Conservation (phyloP, 2,113 vertebrate genomes). For the Muscicapa adusta region DNA sequence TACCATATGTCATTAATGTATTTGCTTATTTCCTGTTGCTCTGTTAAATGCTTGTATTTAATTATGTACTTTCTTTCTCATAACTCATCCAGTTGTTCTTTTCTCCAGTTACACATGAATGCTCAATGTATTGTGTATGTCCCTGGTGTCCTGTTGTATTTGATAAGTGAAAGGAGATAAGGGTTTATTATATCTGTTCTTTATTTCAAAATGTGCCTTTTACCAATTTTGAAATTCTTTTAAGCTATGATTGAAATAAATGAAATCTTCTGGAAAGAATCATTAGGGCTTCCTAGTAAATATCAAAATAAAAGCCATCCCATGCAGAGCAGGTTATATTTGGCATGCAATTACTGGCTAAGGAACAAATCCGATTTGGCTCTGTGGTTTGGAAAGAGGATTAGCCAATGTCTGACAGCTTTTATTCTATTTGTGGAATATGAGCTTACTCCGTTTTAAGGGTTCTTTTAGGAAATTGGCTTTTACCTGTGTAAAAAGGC, state of each 20-base stretch:
- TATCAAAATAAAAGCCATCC: slow-evolving; percentile 46
- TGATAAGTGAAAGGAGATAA: slow-evolving; percentile 44
- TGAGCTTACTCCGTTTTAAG: neutral
- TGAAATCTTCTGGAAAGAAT: slow-evolving; percentile 25
- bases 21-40: slow-evolving; percentile 29
- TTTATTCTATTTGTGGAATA: slow-evolving; percentile 42
- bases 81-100: slow-evolving; percentile 19
- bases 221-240: slow-evolving; percentile 3
- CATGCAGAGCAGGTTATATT: slow-evolving; percentile 29
- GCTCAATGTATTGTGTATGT: slow-evolving; percentile 1
- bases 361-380: slow-evolving; percentile 23
- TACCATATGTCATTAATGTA: slow-evolving; percentile 31
- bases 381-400: slow-evolving; percentile 32
- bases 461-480: slow-evolving; percentile 11
- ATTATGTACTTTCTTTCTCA: neutral
- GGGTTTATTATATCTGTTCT: neutral
- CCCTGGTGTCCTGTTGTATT: slow-evolving; percentile 11
- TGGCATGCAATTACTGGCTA: slow-evolving; percentile 4
- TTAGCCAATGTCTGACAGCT: slow-evolving; percentile 22
- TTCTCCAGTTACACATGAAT: neutral
- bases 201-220: neutral
- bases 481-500: neutral
- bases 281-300: neutral
- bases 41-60: slow-evolving; percentile 13
- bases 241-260: neutral